Base-by-base conservation (phyloP, 1,140 invertebrate species). In the Aphaenogaster rudis region DNA sequence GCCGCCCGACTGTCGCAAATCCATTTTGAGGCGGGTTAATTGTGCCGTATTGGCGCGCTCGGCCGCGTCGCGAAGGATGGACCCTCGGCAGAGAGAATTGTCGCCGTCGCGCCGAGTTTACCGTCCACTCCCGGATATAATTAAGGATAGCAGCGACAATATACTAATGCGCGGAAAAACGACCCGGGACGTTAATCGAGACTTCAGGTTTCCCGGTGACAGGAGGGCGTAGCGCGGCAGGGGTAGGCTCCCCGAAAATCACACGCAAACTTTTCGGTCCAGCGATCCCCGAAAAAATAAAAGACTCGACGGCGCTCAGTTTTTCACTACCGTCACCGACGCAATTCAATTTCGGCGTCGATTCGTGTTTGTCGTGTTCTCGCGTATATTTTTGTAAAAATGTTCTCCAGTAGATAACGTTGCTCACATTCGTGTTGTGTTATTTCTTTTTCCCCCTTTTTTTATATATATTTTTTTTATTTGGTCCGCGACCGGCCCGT, bases 341-440 rank as follows among this genome's bases (percentile, higher is more conserved):
- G 69, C 80, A 84, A 84, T 84, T 84, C 80, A 84, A 84, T 84
- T 84, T 76, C 42, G 69, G 57, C 52, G 69, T 74, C 45, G 80
- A 76, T 74, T 74, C 80, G 42, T 84, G 69, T 84, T 84, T 74
- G 80, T 84, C 80, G 54, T 84, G 80, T 84, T 61, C 80, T 74
- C 80, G 69, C 69, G 80, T 64, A 33, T 76, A 76, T 76, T 84
- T 84, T 84, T 84, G 69, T 84, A 76, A 84, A 82, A 74, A 61
- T 84, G 54, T 84, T 61, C 80, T 84, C 80, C 45, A 76, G 80
- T 76, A 74, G 80, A 76, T 84, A 84, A 76, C 80, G 69, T 76
- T 54, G 45, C 42, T 74, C 80, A 50, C 80, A 72, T 84, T 72
- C 50, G 48, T 52, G 69, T 84, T 84, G 54, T 74, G 54, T 74